phyloP scores from a whole-genome alignment of 2,888 invertebrate species.

The Macrosiphum euphorbiae region DNA sequence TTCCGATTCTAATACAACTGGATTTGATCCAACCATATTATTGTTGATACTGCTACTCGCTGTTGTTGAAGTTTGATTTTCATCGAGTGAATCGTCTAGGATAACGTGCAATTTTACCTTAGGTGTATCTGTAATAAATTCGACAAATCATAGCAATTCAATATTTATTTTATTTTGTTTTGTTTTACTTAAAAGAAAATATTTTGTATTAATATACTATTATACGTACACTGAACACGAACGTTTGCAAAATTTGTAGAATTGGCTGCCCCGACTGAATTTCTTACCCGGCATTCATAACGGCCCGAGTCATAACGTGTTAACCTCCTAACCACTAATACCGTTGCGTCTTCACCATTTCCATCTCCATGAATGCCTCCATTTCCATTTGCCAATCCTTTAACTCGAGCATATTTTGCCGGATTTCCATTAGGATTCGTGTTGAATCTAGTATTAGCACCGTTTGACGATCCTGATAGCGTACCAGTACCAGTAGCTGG shows the following conservation, averaged over 20 bases:
- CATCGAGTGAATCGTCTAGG: conserved; percentile 47
- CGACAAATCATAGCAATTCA: background rate
- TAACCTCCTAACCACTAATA: conserved; percentile 33
- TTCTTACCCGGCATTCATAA: conserved; percentile 86
- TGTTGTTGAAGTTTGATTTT: conserved; percentile 29
- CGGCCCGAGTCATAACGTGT: conserved; percentile 73
- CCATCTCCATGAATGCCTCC: conserved; percentile 23
- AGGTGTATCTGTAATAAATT: conserved; percentile 31
- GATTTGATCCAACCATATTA: conserved; percentile 19
- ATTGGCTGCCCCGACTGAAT: conserved; percentile 78
- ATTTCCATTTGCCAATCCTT: background rate
- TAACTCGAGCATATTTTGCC: conserved; percentile 47
- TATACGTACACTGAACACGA: conserved; percentile 67
- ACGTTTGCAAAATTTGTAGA: conserved; percentile 74
- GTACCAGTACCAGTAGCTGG: conserved; percentile 30
- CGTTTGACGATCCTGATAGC: background rate
- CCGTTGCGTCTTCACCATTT: conserved; percentile 21
- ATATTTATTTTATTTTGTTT: background rate
- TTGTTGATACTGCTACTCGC: background rate
- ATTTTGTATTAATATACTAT: background rate
- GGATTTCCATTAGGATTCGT: background rate
- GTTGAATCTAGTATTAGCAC: background rate
- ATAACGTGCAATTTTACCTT: conserved; percentile 51
- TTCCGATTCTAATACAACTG: conserved; percentile 58
- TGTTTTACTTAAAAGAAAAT: background rate